Percentiles rank a stretch among this genome's conserved stretches.
These are phyloP conservation scores for Agrochola macilenta DNA, from an alignment of 2,888 invertebrate genomes.

Conservation along the genomic window DNA sequence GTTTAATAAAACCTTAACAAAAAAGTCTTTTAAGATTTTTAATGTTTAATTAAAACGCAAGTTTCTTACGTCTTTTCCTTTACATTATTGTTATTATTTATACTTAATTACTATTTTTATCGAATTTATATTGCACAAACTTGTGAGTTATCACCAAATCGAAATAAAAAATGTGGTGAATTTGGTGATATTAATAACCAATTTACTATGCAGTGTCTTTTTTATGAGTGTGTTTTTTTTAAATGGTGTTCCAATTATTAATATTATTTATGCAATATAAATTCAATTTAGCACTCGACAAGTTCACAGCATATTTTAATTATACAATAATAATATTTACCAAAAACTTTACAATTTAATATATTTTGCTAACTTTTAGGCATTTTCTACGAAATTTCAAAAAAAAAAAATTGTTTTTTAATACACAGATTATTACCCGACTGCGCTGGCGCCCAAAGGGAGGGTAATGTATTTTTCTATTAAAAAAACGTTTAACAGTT, in stretches of 20 bases:
- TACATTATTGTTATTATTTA: conserved; percentile 54
- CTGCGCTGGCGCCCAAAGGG: not conserved
- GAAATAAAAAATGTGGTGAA: not conserved
- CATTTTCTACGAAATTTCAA: not conserved
- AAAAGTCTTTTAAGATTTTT: conserved; percentile 23
- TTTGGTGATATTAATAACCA: not conserved
- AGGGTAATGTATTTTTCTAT: not conserved
- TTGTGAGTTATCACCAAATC: not conserved
- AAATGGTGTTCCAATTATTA: not conserved
- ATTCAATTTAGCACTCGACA: conserved; percentile 48
- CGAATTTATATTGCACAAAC: conserved; percentile 58
- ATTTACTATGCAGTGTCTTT: not conserved
- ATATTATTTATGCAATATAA: conserved; percentile 54
- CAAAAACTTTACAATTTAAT: conserved; percentile 9
- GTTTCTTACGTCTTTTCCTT: conserved; percentile 52
- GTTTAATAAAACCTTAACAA: conserved; percentile 32
- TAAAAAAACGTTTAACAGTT: not conserved
- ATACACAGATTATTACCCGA: not conserved
- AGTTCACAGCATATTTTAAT: conserved; percentile 43
- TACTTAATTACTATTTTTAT: conserved; percentile 40
- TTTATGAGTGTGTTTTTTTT: not conserved
- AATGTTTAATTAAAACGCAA: conserved; percentile 46
- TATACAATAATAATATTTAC: conserved; percentile 18
- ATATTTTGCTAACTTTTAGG: conserved; percentile 26
- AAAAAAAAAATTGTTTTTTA: not conserved